Base-by-base conservation (phyloP, 2,888 invertebrate genomes). In the Norana najaformis region DNA sequence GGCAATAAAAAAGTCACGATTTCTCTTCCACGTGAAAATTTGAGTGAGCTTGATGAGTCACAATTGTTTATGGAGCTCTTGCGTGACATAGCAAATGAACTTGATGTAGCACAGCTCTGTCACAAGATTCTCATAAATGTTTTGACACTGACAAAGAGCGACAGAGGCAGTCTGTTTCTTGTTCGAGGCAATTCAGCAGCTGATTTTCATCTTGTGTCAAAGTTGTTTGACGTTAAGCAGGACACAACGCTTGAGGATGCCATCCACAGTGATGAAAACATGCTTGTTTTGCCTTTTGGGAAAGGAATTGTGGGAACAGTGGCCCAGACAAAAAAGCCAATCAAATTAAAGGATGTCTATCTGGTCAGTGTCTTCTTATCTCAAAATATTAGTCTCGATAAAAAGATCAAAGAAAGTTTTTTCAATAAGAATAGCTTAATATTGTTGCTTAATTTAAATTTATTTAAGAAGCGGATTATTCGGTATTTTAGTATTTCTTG, bases 11-110 rank as follows among this genome's bases (percentile, higher is more conserved):
- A 85, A 85, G 37, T 36, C 20, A 2, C 37, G 11, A 6, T 8
- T 34, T 2, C 36, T 35, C 18, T 5, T 35, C 35, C 35, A 5
- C 85, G 85, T 36, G 85, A 35, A 18, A 89, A 89, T 94, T 96
- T 98, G 88, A 96, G 97, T 93, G 97, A 97, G 93, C 96, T 98
- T 94, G 97, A 98, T 93, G 98, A 98, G 95, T 97, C 97, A 95
- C 98, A 98, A 95, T 96, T 98, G 93, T 98, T 98, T 95, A 98
- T 98, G 97, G 98, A 98, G 96, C 96, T 98, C 93, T 98, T 98
- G 94, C 96, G 98, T 92, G 98, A 98, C 95, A 98, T 98, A 92
- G 97, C 98, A 92, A 98, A 98, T 95, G 98, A 99, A 95, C 95
- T 98, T 94, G 98, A 99, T 95, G 98, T 98, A 93, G 97, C 98